Conservation (phyloP, 2,113 vertebrate species). For the Cynopterus brachyotis region DNA sequence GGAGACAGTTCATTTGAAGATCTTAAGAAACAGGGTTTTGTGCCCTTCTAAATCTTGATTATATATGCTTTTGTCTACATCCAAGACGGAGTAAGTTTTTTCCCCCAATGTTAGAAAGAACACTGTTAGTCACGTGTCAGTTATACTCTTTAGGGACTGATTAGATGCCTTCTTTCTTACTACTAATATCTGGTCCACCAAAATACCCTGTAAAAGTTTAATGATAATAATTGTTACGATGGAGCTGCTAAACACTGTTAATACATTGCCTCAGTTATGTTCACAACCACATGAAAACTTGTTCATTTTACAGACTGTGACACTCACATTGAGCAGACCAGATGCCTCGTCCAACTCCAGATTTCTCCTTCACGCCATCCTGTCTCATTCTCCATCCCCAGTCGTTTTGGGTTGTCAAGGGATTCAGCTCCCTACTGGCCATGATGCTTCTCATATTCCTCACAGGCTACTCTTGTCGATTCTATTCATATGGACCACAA, state of each 20-base stretch:
- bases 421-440: neutral
- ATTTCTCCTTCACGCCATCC: fast-evolving
- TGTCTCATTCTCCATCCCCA: fast-evolving
- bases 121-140: neutral
- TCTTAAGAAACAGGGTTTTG: neutral
- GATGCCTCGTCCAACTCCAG: fast-evolving
- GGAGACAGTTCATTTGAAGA: constrained; percentile 81
- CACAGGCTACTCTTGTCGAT: neutral
- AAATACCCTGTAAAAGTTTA: neutral
- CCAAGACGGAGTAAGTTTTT: neutral
- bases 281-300: neutral
- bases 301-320: neutral
- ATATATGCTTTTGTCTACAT: neutral
- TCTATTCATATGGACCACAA: neutral
- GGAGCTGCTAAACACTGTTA: fast-evolving
- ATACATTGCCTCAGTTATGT: neutral
- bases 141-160: neutral
- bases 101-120: neutral
- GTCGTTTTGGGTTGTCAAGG: fast-evolving
- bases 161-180: neutral
- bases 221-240: neutral
- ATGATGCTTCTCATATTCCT: neutral
- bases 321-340: neutral
- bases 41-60: neutral
- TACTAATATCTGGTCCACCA: neutral